Conservation (phyloP, 1,140 invertebrate species). For the Caerostris darwini region DNA sequence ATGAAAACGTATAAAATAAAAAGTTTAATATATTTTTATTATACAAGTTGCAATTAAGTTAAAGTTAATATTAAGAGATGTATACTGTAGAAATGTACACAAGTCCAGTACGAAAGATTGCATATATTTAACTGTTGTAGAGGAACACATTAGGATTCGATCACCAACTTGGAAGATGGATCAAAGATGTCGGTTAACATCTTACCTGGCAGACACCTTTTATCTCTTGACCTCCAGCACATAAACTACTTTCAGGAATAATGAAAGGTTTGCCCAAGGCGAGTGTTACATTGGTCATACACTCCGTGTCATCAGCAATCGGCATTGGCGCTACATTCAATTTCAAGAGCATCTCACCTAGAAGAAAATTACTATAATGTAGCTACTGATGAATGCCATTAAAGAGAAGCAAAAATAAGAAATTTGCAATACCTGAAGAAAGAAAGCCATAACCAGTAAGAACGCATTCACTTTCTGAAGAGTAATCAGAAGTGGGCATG, state of each 20-base stretch:
- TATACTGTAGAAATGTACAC: too few relatives aligned
- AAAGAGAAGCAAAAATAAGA: neutral
- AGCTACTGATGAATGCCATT: too few relatives aligned
- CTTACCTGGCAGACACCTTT: conserved; percentile 95
- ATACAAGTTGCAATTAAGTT: too few relatives aligned
- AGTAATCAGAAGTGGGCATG: conserved; percentile 91
- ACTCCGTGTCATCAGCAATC: conserved; percentile 94
- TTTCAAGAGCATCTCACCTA: conserved; percentile 74
- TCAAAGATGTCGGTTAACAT: too few relatives aligned
- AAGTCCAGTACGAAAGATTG: too few relatives aligned
- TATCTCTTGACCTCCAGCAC: conserved; percentile 93
- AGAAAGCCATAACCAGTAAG: conserved; percentile 96
- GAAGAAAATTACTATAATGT: neutral
- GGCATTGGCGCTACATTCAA: conserved; percentile 85
- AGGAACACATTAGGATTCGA: neutral
- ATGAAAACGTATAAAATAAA: too few relatives aligned
- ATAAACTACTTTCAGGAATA: conserved; percentile 94
- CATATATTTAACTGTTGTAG: too few relatives aligned
- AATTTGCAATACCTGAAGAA: conserved; percentile 89
- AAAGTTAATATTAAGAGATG: too few relatives aligned
- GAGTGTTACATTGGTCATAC: conserved; percentile 94
- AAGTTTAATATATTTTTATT: too few relatives aligned
- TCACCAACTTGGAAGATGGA: too few relatives aligned
- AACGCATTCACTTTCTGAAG: conserved; percentile 91
- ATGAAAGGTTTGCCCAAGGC: conserved; percentile 96